phyloP scores from a whole-genome alignment of 2,888 invertebrate genomes.

The Hydrotaea diabolus region DNA sequence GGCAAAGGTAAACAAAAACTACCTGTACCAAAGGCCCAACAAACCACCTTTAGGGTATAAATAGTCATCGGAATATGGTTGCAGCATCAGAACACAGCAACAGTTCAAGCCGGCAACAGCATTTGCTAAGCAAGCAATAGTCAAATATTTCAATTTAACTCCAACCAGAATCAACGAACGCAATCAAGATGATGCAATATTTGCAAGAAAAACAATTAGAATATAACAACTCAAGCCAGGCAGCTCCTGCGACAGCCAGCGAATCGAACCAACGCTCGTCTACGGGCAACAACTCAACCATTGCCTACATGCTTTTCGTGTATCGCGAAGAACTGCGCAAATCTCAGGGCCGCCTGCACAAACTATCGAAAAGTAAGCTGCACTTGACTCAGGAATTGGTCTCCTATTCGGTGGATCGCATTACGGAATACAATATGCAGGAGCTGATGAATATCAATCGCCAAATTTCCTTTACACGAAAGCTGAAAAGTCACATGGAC shows the following conservation, averaged over 20 bases:
- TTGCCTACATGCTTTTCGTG: conserved; percentile 47
- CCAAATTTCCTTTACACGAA: conserved; percentile 37
- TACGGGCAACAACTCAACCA: background rate
- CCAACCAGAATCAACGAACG: background rate
- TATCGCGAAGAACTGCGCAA: conserved; percentile 48
- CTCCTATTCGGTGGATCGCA: conserved; percentile 39
- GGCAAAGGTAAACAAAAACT: too few relatives aligned
- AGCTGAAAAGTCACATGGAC: conserved; percentile 32
- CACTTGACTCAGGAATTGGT: conserved; percentile 52
- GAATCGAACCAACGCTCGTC: background rate
- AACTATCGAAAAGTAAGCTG: conserved; percentile 48
- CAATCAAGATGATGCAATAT: background rate
- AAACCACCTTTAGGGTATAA: background rate
- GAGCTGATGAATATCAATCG: conserved; percentile 55
- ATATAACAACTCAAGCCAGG: background rate
- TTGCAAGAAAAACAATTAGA: background rate
- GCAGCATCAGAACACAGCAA: background rate
- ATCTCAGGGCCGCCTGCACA: background rate
- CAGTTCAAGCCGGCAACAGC: background rate
- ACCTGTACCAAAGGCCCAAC: background rate
- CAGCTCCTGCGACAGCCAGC: background rate
- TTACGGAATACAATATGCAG: conserved; percentile 30
- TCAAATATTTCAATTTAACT: background rate
- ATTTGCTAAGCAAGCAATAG: background rate
- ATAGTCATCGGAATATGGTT: background rate